A percentile compares a stretch with the other conserved stretches of the same genome.
These are phyloP conservation scores for Poecilia wingei DNA, from an alignment of 2,797 vertebrate genomes.

Conservation along the genomic window DNA sequence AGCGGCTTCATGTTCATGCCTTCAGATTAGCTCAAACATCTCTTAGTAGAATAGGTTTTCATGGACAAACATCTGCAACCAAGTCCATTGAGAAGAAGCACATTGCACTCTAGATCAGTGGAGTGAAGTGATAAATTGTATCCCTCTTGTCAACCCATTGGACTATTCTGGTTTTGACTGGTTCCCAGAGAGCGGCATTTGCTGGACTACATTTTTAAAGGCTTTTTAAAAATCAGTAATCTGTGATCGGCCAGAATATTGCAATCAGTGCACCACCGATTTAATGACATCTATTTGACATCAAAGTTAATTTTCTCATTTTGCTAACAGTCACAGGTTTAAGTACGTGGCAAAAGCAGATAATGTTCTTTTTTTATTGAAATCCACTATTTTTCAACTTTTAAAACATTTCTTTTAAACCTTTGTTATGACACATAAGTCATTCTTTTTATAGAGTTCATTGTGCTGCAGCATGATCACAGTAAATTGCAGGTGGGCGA, in stretches of 20 bases:
- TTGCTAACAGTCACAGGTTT: neutral
- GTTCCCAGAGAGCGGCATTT: no score
- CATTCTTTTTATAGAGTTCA: neutral
- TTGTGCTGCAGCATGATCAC: neutral
- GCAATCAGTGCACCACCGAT: no score
- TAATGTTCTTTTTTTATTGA: neutral
- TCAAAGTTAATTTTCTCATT: neutral
- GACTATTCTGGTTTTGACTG: no score
- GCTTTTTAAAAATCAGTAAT: no score
- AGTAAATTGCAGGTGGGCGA: neutral
- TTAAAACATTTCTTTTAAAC: neutral
- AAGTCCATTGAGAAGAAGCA: neutral
- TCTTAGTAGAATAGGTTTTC: neutral
- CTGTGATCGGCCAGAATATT: no score
- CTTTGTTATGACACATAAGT: neutral
- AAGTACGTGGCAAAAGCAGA: neutral
- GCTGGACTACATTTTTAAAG: neutral
- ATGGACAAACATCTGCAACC: neutral
- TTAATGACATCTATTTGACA: neutral
- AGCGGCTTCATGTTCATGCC: neutral
- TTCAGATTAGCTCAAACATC: neutral
- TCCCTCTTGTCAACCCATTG: no score
- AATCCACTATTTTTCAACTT: neutral
- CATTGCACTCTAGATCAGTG: no score
- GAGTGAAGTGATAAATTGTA: no score